These are phyloP conservation scores for Pristionchus exspectatus DNA, from an alignment of 2,888 invertebrate species.

Conservation along the genomic window DNA sequence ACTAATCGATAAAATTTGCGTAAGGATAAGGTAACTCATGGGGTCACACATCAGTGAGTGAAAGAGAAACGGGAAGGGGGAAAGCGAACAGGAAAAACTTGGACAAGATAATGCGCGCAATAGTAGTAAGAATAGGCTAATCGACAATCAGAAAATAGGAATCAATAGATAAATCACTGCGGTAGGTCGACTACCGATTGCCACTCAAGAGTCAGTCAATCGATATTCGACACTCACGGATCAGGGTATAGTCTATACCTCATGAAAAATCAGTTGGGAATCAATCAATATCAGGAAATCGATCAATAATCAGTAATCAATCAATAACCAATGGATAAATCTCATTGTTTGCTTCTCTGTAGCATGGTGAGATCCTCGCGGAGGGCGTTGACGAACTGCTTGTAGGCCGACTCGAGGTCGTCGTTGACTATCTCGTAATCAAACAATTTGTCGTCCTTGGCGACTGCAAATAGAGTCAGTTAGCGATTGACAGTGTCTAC, in stretches of 20 bases:
- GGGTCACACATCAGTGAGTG: constrained; percentile 21
- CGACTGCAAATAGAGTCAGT: constrained; percentile 60
- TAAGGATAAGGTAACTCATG: not conserved
- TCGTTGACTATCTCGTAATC: constrained; percentile 90
- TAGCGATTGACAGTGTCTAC: not conserved
- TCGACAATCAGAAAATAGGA: not conserved
- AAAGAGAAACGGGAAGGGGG: constrained; percentile 17
- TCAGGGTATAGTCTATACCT: too few species aligned
- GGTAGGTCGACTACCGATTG: too few species aligned
- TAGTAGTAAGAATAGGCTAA: not conserved
- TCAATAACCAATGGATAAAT: not conserved
- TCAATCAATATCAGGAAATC: not conserved
- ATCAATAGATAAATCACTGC: not conserved
- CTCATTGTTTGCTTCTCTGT: constrained; percentile 52
- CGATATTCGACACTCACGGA: too few species aligned
- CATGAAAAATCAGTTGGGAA: too few species aligned
- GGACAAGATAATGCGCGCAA: constrained; percentile 42
- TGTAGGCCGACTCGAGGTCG: constrained; percentile 88
- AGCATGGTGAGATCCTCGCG: constrained; percentile 65
- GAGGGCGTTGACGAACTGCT: constrained; percentile 80
- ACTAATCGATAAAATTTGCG: not conserved
- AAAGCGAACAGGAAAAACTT: not conserved
- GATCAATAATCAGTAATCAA: not conserved
- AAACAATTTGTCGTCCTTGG: constrained; percentile 86
- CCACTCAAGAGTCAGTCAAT: too few species aligned